A percentile compares a stretch with the other conserved stretches of the same genome.
phyloP scores from a whole-genome alignment of 2,113 vertebrate species.

The Mastomys coucha region DNA sequence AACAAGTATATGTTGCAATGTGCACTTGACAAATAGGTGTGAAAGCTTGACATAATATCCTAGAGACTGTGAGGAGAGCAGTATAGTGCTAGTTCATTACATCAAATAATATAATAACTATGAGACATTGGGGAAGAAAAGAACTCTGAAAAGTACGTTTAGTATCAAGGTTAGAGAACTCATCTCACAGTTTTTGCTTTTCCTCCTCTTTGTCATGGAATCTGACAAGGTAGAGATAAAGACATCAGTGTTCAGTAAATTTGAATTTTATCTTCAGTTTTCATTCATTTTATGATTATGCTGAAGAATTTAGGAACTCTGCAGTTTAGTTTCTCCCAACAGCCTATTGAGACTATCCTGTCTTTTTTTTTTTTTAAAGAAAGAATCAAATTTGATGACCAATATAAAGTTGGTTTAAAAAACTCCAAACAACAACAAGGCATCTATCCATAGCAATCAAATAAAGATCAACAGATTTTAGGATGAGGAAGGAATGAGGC shows the following conservation, averaged over 20 bases:
- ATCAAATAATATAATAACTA: neutral
- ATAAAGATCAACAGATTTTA: neutral
- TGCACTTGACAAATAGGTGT: neutral
- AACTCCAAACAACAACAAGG: neutral
- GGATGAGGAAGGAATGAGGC: neutral
- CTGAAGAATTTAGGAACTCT: neutral
- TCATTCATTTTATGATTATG: constrained; percentile 11
- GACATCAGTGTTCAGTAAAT: neutral
- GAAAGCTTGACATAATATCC: neutral
- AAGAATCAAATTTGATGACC: neutral
- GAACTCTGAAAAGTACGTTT: neutral
- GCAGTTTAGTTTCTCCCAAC: neutral
- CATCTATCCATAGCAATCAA: neutral
- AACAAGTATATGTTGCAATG: neutral
- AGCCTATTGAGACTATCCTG: neutral
- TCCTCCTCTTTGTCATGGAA: neutral
- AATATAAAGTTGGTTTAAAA: neutral
- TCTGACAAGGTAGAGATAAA: neutral
- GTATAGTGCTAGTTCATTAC: neutral
- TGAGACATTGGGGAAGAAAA: neutral
- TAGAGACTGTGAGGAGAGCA: neutral
- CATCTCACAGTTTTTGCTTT: neutral
- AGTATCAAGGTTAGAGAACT: neutral
- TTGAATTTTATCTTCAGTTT: neutral
- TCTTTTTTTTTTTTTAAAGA: neutral